A percentile compares a stretch with the other conserved stretches of the same genome.
These are phyloP conservation scores for Sinosuthora webbiana DNA, from an alignment of 2,113 vertebrate species.

Conservation along the genomic window DNA sequence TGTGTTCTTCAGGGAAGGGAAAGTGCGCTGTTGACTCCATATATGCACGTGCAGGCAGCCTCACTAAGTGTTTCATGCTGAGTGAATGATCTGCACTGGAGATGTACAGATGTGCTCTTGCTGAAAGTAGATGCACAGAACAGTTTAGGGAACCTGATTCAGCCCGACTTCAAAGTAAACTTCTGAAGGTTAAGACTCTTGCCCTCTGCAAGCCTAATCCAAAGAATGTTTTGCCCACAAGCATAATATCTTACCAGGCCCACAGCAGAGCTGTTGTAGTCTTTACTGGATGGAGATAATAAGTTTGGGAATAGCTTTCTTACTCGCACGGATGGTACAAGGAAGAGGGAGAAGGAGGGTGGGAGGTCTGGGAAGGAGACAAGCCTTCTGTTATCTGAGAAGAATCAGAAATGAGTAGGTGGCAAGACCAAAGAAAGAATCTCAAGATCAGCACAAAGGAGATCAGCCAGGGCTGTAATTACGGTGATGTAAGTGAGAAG, in stretches of 20 bases:
- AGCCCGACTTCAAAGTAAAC: slow-evolving; percentile 33
- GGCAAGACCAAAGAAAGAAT: slow-evolving; percentile 68
- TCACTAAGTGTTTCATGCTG: not conserved
- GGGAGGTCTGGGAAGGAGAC: slow-evolving; percentile 66
- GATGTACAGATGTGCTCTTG: not conserved
- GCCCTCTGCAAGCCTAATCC: slow-evolving; percentile 32
- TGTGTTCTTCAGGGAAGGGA: not conserved
- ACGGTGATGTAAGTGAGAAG: slow-evolving; percentile 59
- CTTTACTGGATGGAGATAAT: slow-evolving; percentile 28
- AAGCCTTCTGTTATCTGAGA: slow-evolving; percentile 50
- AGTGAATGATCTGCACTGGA: not conserved
- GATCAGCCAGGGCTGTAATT: slow-evolving; percentile 62
- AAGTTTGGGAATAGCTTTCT: slow-evolving; percentile 40
- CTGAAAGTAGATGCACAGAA: not conserved
- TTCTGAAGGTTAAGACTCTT: slow-evolving; percentile 38
- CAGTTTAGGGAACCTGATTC: slow-evolving; percentile 18
- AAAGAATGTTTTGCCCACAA: slow-evolving; percentile 45
- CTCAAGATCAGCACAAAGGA: slow-evolving; percentile 54
- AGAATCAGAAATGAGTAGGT: slow-evolving; percentile 63
- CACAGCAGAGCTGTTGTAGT: slow-evolving; percentile 43
- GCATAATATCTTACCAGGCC: not conserved
- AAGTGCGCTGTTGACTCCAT: not conserved
- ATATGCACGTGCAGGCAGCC: not conserved
- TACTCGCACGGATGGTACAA: not conserved
- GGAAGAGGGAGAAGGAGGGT: slow-evolving; percentile 26